Evolutionary conservation across 2,888 invertebrate genomes (phyloP).

Genomic region (Lasioglossum malachurum): DNA sequence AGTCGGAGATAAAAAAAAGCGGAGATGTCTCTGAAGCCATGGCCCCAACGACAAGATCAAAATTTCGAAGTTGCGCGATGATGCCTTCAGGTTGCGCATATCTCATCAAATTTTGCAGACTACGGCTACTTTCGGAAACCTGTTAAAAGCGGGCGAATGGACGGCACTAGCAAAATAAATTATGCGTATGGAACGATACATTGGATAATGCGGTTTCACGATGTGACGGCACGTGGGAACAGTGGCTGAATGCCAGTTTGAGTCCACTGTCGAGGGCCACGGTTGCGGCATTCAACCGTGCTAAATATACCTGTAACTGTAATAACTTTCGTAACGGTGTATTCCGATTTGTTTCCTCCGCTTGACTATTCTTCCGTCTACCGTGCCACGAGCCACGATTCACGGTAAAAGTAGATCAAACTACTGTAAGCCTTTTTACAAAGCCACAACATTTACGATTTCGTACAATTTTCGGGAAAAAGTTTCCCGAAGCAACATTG

Average conservation of each 20-base stretch:
- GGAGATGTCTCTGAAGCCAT: too few relatives aligned
- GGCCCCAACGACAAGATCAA: too few relatives aligned
- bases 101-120: background rate
- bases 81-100: too few relatives aligned
- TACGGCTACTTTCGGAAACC: background rate
- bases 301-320: constrained; percentile 67
- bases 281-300: constrained; percentile 56
- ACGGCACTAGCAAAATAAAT: constrained; percentile 31
- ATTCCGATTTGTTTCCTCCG: constrained; percentile 42
- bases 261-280: constrained; percentile 60
- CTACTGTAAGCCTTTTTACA: background rate
- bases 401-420: background rate
- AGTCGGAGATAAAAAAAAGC: too few relatives aligned
- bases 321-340: constrained; percentile 63
- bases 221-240: constrained; percentile 65
- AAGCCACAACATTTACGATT: background rate
- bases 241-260: constrained; percentile 67
- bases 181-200: constrained; percentile 24
- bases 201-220: constrained; percentile 60
- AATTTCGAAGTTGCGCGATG: background rate
- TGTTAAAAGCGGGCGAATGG: background rate
- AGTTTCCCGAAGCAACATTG: constrained; percentile 11
- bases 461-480: background rate
- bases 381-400: background rate
- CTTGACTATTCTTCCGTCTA: constrained; percentile 13